Percentiles rank a stretch among this genome's conserved stretches.
These are phyloP conservation scores for Betta splendens DNA, from an alignment of 2,797 vertebrate genomes.

Conservation along the genomic window DNA sequence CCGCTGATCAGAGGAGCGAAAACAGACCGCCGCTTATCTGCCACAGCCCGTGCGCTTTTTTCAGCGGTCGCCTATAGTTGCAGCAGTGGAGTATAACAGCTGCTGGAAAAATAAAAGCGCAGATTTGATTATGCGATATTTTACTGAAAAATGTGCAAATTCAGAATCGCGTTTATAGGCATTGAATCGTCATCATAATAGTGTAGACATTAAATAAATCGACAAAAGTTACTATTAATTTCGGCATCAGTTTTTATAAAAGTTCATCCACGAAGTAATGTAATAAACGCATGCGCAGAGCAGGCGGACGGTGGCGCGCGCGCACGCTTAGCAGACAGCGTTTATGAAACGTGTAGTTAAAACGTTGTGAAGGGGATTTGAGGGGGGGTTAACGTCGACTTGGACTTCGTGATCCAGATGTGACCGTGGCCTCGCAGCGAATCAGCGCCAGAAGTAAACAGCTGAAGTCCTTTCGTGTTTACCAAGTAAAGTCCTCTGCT, in stretches of 20 bases:
- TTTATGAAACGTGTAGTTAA: not conserved
- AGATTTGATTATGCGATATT: slow-evolving; percentile 4
- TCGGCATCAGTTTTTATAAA: not conserved
- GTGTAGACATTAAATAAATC: too few relatives aligned
- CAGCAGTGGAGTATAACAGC: slow-evolving; percentile 25
- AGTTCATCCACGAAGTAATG: not conserved
- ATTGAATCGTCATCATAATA: too few relatives aligned
- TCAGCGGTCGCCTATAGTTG: slow-evolving; percentile 64
- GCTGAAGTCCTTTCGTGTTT: slow-evolving; percentile 77
- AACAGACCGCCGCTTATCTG: slow-evolving; percentile 86
- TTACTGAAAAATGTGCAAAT: not conserved
- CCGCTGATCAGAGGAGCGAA: slow-evolving; percentile 78
- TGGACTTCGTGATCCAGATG: slow-evolving; percentile 34
- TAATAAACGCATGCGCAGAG: not conserved
- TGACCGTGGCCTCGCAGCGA: slow-evolving; percentile 40
- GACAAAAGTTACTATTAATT: not conserved
- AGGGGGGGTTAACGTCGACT: slow-evolving; percentile 25
- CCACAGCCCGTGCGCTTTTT: slow-evolving; percentile 39
- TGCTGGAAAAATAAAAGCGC: slow-evolving; percentile 18
- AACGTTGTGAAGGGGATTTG: slow-evolving; percentile 4
- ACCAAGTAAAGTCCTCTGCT: slow-evolving; percentile 77
- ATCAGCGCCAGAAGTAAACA: slow-evolving; percentile 66
- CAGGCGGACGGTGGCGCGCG: accelerated
- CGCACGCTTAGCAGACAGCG: too few relatives aligned
- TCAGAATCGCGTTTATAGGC: not conserved